Percentiles rank a stretch among this genome's conserved stretches.
Conservation (phyloP, 2,888 invertebrate genomes). For the Syrphus vitripennis region DNA sequence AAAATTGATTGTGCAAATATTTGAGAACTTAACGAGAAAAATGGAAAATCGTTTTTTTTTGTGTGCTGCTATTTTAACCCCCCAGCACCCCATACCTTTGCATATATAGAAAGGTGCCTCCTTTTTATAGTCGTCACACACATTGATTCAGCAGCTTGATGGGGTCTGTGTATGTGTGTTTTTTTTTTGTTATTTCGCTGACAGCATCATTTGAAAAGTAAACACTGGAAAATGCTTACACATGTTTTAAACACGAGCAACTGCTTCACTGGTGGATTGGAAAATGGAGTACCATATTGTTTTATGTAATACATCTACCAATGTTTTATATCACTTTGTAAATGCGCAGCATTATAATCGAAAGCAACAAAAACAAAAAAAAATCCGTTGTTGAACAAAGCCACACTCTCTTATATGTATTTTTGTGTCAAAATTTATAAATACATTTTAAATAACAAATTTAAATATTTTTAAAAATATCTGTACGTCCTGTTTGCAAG, state of each 20-base stretch:
- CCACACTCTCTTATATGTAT: neutral
- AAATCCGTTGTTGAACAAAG: neutral
- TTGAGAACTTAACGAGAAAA: conserved; percentile 75
- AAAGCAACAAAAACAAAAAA: neutral
- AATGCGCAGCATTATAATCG: neutral
- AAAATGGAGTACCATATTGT: neutral
- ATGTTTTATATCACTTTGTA: conserved; percentile 4
- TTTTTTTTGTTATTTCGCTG: conserved; percentile 19
- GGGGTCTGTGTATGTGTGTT: neutral
- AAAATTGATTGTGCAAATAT: conserved; percentile 76
- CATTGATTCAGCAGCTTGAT: conserved; percentile 30
- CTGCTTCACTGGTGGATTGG: conserved; percentile 18
- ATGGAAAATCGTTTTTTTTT: conserved; percentile 43
- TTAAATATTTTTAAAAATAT: no score
- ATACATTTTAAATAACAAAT: neutral
- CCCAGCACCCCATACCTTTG: neutral
- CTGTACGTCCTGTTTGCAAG: no score
- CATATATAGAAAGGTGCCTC: neutral
- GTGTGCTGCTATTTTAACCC: neutral
- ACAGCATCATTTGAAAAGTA: conserved; percentile 43
- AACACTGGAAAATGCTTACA: conserved; percentile 39
- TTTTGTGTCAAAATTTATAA: neutral
- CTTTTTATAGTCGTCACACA: neutral
- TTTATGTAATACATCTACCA: neutral
- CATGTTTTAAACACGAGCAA: conserved; percentile 33